A percentile compares a stretch with the other conserved stretches of the same genome.
These are phyloP conservation scores for Calliopum simillimum DNA, from an alignment of 2,888 invertebrate species.

Conservation along the genomic window DNA sequence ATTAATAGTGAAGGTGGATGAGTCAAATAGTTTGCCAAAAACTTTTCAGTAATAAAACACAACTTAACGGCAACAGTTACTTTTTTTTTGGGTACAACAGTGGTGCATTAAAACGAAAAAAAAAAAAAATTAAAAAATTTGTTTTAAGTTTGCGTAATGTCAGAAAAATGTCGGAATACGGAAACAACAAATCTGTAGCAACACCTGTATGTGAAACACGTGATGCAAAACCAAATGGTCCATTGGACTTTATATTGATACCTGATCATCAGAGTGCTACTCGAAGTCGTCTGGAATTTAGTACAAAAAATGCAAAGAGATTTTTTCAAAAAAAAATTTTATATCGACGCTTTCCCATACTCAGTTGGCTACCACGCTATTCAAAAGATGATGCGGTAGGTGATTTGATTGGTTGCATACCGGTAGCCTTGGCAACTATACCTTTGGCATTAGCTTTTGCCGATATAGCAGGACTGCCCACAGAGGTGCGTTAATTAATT, in stretches of 20 bases:
- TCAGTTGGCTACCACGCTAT: constrained; percentile 81
- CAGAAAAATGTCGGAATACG: background rate
- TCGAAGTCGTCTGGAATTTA: constrained; percentile 39
- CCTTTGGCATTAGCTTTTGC: constrained; percentile 86
- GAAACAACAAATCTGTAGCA: background rate
- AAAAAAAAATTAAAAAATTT: too few species aligned
- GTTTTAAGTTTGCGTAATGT: background rate
- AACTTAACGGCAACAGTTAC: background rate
- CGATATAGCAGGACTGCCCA: constrained; percentile 78
- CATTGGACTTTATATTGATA: constrained; percentile 42
- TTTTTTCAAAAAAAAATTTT: constrained; percentile 74
- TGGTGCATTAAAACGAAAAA: too few species aligned
- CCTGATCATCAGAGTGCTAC: constrained; percentile 42
- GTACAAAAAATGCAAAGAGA: constrained; percentile 1
- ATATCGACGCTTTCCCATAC: constrained; percentile 77
- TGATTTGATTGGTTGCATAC: constrained; percentile 89
- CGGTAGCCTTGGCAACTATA: constrained; percentile 74
- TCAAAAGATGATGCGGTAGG: constrained; percentile 77
- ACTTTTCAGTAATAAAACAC: constrained; percentile 8
- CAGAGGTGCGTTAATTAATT: constrained; percentile 65
- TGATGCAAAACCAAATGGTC: constrained; percentile 15
- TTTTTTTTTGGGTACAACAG: too few species aligned
- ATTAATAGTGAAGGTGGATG: too few species aligned
- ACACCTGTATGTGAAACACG: background rate
- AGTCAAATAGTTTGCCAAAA: background rate